Evolutionary conservation across 1,140 invertebrate species (phyloP), one percentile per base, ranked within the genome.

Genomic region (Yoshiicerus persimilis): DNA sequence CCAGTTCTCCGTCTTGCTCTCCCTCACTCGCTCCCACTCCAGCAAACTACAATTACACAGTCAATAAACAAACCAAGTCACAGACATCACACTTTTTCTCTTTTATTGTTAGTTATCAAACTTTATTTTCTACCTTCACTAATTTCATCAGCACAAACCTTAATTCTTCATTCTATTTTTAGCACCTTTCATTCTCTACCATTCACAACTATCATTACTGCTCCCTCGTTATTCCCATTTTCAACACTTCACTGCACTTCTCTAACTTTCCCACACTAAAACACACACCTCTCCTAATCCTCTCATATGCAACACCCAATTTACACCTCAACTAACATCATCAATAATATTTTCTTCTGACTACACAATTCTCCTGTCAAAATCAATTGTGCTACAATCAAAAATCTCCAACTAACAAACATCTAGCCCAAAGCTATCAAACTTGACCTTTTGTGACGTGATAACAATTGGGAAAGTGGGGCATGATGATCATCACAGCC

Each of bases 401-500:
- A n/a, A n/a, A n/a, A 56, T 56, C 47, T 56, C 20, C 47, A n/a
- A n/a, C n/a, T n/a, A n/a, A n/a, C n/a, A n/a, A n/a, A n/a, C 47
- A 56, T 56, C 47, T 4, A 56, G 47, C 47, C 47, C 47, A 56
- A 16, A 56, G 3, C 20, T 5, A 56, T 27, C 16, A 70, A 70
- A 30, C 66, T 30, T 30, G 66, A 70, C 70, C 39, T 32, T 75
- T 77, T 30, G 86, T 77, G 86, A 66, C 75, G 86, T 77, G 75
- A 30, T 75, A 77, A 32, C 70, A 66, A 62, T 86, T 41, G 70
- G 20, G 36, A 47, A 38, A 87, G 41, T 30, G 47, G 80, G 75
- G 80, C 77, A 87, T 87, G 70, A 87, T 87, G 86, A 87, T 87
- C 75, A 80, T 80, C 75, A 87, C 27, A 75, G 80, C 70, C 80